These are phyloP conservation scores for Syngnathus scovelli DNA, from an alignment of 2,113 vertebrate species.

Conservation along the genomic window DNA sequence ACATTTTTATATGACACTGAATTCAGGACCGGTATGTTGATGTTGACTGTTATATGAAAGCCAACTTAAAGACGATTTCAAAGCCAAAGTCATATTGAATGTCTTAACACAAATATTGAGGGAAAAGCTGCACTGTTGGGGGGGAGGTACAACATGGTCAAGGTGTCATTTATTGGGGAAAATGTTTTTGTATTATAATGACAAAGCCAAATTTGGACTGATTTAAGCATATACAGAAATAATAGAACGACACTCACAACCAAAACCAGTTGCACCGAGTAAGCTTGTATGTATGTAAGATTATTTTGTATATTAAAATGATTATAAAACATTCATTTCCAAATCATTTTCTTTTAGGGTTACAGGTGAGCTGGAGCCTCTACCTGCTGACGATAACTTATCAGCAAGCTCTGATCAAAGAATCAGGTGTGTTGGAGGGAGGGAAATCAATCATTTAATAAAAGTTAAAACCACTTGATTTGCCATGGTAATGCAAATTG, in stretches of 20 bases:
- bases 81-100: background rate
- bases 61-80: slow-evolving; percentile 1
- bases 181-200: background rate
- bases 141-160: slow-evolving; percentile 2
- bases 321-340: slow-evolving; percentile 20
- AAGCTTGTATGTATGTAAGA: slow-evolving; percentile 38
- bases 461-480: too few relatives aligned
- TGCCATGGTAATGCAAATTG: too few relatives aligned
- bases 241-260: slow-evolving; percentile 8
- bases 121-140: background rate
- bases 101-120: background rate
- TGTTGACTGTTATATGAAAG: background rate
- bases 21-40: background rate
- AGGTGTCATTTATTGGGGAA: slow-evolving; percentile 6
- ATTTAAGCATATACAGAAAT: slow-evolving; percentile 5
- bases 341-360: background rate
- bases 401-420: too few relatives aligned
- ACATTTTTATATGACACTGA: slow-evolving; percentile 21
- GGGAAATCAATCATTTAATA: too few relatives aligned
- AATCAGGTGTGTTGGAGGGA: too few relatives aligned
- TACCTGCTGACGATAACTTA: too few relatives aligned
- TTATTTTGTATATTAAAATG: slow-evolving; percentile 64
- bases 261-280: slow-evolving; percentile 32
- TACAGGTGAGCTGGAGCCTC: too few relatives aligned
- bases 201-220: background rate